Conservation (phyloP, 2,888 invertebrate species). For the Crocallis elinguaria region DNA sequence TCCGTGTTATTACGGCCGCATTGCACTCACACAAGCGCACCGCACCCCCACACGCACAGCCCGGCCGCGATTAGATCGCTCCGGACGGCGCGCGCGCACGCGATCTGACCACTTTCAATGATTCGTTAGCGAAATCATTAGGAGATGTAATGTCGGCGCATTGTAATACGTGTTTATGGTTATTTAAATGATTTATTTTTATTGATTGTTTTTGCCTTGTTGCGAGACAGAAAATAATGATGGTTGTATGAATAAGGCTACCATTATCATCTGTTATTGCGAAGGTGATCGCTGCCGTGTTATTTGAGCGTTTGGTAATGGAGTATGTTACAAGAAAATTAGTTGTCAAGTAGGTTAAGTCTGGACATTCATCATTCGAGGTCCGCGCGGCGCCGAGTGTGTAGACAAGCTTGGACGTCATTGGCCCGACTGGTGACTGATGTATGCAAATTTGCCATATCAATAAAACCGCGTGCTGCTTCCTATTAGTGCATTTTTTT, state of each 20-base stretch:
- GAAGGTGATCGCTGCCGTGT: slow-evolving; percentile 78
- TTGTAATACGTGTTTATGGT: slow-evolving; percentile 84
- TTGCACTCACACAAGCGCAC: slow-evolving; percentile 62
- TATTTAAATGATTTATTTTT: slow-evolving; percentile 85
- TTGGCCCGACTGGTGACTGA: slow-evolving; percentile 50
- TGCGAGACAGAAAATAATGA: slow-evolving; percentile 84
- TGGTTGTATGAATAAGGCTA: slow-evolving; percentile 78
- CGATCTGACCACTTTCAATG: slow-evolving; percentile 83
- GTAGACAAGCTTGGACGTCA: slow-evolving; percentile 46
- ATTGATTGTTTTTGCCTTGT: slow-evolving; percentile 85
- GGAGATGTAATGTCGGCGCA: slow-evolving; percentile 83
- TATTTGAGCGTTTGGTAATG: slow-evolving; percentile 80
- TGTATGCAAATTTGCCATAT: slow-evolving; percentile 38
- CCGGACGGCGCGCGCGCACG: slow-evolving; percentile 70
- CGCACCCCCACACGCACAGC: slow-evolving; percentile 49
- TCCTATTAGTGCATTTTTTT: background rate
- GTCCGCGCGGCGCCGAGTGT: slow-evolving; percentile 32
- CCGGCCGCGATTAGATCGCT: slow-evolving; percentile 58
- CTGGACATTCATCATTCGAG: slow-evolving; percentile 68
- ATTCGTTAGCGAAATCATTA: slow-evolving; percentile 85
- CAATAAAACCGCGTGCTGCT: background rate
- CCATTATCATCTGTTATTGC: slow-evolving; percentile 74
- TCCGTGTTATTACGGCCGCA: slow-evolving; percentile 55
- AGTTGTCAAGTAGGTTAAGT: slow-evolving; percentile 76
- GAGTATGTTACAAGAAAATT: slow-evolving; percentile 80